Conservation (phyloP, 92 coral and sea anemone species). For the Muricea muricata region DNA sequence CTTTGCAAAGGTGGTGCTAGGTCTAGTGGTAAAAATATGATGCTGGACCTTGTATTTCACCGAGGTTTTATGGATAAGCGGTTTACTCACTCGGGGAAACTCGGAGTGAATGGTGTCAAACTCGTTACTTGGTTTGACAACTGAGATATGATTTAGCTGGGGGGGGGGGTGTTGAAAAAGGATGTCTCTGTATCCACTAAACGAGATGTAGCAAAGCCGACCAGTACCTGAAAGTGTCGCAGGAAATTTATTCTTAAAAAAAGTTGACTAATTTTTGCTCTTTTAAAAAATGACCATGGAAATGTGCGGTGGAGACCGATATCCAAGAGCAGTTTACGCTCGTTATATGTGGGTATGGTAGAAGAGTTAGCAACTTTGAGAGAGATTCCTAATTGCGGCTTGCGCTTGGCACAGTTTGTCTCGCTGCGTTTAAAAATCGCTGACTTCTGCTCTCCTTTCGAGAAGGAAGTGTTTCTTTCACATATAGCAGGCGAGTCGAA, state of each 20-base stretch:
- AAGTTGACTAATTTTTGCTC: background rate
- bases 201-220: background rate
- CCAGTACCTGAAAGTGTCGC: background rate
- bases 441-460: background rate
- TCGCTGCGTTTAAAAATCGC: background rate
- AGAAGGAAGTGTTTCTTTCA: background rate
- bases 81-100: slow-evolving; percentile 3
- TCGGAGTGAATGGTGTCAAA: background rate
- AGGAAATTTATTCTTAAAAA: background rate
- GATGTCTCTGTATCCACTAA: background rate
- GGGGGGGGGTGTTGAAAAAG: too few relatives aligned
- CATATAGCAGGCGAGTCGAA: background rate
- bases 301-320: slow-evolving; percentile 1
- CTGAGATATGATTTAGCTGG: background rate
- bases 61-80: background rate
- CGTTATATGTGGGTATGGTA: background rate
- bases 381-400: background rate
- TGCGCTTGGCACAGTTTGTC: background rate
- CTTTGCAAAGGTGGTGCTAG: slow-evolving; percentile 18
- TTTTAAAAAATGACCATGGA: background rate
- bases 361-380: slow-evolving; percentile 8
- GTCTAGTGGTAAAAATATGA: slow-evolving; percentile 4
- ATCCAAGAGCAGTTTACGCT: background rate
- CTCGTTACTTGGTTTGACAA: background rate
- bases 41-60: slow-evolving; percentile 23